These are phyloP conservation scores for Valencia hispanica DNA, from an alignment of 2,797 vertebrate genomes.

Conservation along the genomic window DNA sequence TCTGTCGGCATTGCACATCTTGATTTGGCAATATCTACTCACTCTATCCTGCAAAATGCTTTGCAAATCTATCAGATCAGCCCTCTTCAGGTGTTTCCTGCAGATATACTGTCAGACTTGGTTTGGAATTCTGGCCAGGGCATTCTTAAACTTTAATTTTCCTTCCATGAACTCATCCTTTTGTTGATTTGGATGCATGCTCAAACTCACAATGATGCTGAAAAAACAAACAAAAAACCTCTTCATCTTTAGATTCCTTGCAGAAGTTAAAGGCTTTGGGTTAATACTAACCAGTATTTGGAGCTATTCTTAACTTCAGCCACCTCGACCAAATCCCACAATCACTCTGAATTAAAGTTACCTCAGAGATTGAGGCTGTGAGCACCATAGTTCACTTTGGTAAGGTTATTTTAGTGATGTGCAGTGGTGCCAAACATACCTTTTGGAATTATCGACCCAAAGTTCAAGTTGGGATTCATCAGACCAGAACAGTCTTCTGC, in stretches of 20 bases:
- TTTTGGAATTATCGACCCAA: not conserved
- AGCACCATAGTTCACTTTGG: not conserved
- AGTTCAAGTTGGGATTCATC: not conserved
- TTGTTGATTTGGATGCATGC: not conserved
- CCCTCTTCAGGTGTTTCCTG: not conserved
- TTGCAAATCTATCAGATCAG: not conserved
- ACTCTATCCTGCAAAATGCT: not conserved
- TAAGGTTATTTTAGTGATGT: not conserved
- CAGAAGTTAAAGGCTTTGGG: not conserved
- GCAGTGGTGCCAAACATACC: not conserved
- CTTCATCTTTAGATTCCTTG: too few species aligned
- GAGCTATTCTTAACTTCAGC: not conserved
- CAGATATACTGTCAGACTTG: not conserved
- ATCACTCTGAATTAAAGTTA: not conserved
- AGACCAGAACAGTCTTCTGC: not conserved
- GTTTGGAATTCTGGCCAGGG: not conserved
- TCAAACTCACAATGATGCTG: not conserved
- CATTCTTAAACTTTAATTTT: not conserved
- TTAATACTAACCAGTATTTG: not conserved
- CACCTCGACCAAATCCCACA: not conserved
- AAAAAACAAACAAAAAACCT: not conserved
- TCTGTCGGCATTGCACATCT: not conserved
- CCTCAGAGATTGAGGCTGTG: not conserved
- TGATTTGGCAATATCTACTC: not conserved
- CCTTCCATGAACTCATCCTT: not conserved